phyloP scores from a whole-genome alignment of 2,888 invertebrate genomes.

The Mesorhabditis belari region DNA sequence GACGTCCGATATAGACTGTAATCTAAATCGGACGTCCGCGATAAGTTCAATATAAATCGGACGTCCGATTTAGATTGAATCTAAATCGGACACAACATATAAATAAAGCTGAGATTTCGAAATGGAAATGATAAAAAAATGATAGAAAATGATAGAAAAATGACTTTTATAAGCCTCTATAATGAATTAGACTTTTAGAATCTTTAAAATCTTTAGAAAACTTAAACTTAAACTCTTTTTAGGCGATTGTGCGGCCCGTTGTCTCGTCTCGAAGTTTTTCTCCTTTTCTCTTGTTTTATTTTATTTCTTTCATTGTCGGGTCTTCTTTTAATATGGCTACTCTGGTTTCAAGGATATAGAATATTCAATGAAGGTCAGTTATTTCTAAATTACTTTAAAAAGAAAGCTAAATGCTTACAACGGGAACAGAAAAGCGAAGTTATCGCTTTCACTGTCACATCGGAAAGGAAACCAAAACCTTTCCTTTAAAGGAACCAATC shows the following conservation, averaged over 20 bases:
- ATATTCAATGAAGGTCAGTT: conserved; percentile 28
- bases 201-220: neutral
- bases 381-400: neutral
- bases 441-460: neutral
- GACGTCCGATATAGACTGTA: too few species aligned
- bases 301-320: conserved; percentile 23
- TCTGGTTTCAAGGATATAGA: conserved; percentile 35
- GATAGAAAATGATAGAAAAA: too few species aligned
- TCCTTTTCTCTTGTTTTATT: conserved; percentile 21
- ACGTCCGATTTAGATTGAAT: too few species aligned
- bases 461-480: neutral
- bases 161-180: too few species aligned
- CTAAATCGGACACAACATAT: too few species aligned
- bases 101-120: too few species aligned
- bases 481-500: conserved; percentile 23
- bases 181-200: too few species aligned
- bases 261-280: conserved; percentile 28
- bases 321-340: conserved; percentile 30
- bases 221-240: conserved; percentile 8
- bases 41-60: too few species aligned
- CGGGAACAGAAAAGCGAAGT: neutral
- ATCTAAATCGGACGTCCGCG: too few species aligned
- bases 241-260: conserved; percentile 28
- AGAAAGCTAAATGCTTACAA: neutral
- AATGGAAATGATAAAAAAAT: too few species aligned